Evolutionary conservation across 2,797 vertebrate genomes (phyloP).

Genomic region (Cyclura pinguis): DNA sequence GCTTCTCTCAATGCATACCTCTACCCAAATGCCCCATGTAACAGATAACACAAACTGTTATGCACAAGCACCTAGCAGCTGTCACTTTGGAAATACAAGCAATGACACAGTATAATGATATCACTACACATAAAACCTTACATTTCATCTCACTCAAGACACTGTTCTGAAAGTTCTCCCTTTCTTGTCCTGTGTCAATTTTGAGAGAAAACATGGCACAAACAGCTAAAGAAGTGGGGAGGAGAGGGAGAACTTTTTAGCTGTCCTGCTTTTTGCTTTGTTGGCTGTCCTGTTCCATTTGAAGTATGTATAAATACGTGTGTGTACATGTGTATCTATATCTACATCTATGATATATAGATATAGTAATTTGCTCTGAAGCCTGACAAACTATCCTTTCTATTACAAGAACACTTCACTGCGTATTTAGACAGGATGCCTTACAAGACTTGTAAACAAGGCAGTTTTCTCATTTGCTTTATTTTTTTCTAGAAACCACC

Average conservation of each 20-base stretch:
- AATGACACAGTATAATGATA: neutral
- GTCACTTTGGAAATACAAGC: slow-evolving; percentile 13
- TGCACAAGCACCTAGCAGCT: accelerated
- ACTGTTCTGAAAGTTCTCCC: neutral
- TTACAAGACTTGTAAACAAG: neutral
- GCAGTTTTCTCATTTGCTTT: neutral
- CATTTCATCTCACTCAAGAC: neutral
- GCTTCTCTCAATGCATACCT: neutral
- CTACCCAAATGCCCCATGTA: neutral
- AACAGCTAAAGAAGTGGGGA: neutral
- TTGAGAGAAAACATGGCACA: neutral
- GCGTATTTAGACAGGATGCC: neutral
- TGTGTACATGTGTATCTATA: too few relatives aligned
- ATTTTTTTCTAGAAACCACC: neutral
- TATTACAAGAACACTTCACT: neutral
- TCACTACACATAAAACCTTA: neutral
- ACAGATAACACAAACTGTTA: neutral
- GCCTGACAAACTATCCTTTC: neutral
- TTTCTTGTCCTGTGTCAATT: neutral
- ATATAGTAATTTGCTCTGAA: neutral
- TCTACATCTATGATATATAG: too few relatives aligned
- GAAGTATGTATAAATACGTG: neutral
- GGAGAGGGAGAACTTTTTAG: neutral
- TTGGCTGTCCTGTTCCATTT: neutral
- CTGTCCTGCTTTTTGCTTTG: slow-evolving; percentile 5